Evolutionary conservation across 2,888 invertebrate genomes (phyloP).

Genomic region (Gymnoscelis rufifasciata): DNA sequence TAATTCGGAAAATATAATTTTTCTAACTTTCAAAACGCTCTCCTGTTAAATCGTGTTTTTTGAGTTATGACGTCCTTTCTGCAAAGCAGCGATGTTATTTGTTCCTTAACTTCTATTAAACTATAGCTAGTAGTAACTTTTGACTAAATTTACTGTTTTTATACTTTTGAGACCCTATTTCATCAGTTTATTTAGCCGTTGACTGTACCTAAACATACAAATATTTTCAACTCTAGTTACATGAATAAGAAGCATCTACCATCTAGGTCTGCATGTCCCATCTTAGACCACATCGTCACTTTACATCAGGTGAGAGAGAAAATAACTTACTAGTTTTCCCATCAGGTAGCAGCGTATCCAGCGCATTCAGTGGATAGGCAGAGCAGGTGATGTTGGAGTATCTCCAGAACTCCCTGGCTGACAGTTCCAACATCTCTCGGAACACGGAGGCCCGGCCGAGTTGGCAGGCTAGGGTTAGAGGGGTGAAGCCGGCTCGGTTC

Average conservation of each 20-base stretch:
- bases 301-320: too few species aligned
- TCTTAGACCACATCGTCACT: too few species aligned
- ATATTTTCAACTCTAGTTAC: too few species aligned
- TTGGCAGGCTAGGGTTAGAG: constrained; percentile 97
- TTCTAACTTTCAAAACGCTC: background rate
- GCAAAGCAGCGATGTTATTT: background rate
- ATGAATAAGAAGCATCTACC: too few species aligned
- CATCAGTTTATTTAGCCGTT: too few species aligned
- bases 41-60: background rate
- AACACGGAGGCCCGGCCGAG: constrained; percentile 97
- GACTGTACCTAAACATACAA: too few species aligned
- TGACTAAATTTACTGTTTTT: too few species aligned
- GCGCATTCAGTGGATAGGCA: constrained; percentile 96
- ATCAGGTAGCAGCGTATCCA: constrained; percentile 96
- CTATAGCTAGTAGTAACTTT: too few species aligned
- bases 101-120: too few species aligned
- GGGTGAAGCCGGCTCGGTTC: constrained; percentile 94
- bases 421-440: constrained; percentile 97
- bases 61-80: too few species aligned
- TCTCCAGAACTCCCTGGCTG: constrained; percentile 97
- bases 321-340: constrained; percentile 97
- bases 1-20: background rate
- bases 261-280: too few species aligned
- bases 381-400: constrained; percentile 99
- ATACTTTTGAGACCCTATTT: too few species aligned